Evolutionary conservation across 1,140 invertebrate species (phyloP), one percentile per base, ranked within the genome.

Genomic region (Euwallacea similis): DNA sequence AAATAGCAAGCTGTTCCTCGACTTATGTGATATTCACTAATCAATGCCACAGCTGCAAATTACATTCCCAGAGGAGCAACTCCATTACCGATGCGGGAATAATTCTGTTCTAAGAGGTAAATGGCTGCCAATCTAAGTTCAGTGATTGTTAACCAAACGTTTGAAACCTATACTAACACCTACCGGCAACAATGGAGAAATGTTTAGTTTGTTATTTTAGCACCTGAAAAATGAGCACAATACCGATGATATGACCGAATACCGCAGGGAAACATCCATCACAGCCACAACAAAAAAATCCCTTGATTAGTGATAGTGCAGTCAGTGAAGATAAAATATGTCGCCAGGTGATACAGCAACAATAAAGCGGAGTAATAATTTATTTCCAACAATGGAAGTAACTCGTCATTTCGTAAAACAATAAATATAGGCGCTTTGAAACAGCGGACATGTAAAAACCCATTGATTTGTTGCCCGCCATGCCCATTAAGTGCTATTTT

Each of bases 341-440:
- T 33, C 21, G 21, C 9, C 16, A 42, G 16, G 59, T 61, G 59
- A 61, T 61, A 61, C 59, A 13, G 33, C 33, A 61, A 61, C 59
- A 61, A 61, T 61, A 61, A 61, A 42, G 16, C 58, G 10, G 59
- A 42, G 59, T 61, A 61, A 61, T 61, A 61, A 61, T 61, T 61
- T 42, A 66, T 55, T 55, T 42, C 63, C 42, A 55, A 66, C 63
- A 66, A 66, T 66, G 33, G 15, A 53, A 42, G 41, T 66, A 13
- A 15, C 33, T 50, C 33, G 47, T 55, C 33, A 55, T 66, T 33
- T 66, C 47, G 63, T 55, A 50, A 66, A 53, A 66, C 50, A 66
- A 66, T 66, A 66, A 66, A 66, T 66, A 66, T 54, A 54, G 33
- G 47, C n/a, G n/a, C 55, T 66, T 66, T 66, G 16, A 41, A 54